Evolutionary conservation across 2,888 invertebrate genomes (phyloP).

Genomic region (Pollenia angustigena): DNA sequence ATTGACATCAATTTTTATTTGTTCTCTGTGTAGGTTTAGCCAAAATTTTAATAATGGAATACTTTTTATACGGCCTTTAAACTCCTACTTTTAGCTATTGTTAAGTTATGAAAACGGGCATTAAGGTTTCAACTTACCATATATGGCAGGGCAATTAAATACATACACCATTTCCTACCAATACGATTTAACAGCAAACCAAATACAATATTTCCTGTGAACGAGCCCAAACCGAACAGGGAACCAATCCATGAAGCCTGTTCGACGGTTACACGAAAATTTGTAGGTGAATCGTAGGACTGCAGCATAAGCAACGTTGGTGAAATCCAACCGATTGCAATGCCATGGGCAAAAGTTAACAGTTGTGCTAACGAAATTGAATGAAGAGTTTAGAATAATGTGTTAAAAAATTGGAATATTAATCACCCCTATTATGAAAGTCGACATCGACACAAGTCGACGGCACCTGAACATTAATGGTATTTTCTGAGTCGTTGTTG

Average conservation of each 20-base stretch:
- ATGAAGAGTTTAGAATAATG: not conserved
- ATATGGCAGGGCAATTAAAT: slow-evolving; percentile 79
- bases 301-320: slow-evolving; percentile 81
- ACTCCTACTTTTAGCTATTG: too few species aligned
- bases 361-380: slow-evolving; percentile 78
- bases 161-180: slow-evolving; percentile 80
- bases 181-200: slow-evolving; percentile 78
- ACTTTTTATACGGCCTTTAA: too few species aligned
- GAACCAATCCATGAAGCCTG: slow-evolving; percentile 82
- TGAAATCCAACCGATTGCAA: slow-evolving; percentile 82
- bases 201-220: slow-evolving; percentile 79
- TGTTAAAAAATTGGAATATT: not conserved
- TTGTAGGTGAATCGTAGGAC: slow-evolving; percentile 76
- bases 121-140: slow-evolving; percentile 76
- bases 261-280: slow-evolving; percentile 76
- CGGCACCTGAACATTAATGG: too few species aligned
- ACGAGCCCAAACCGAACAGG: slow-evolving; percentile 79
- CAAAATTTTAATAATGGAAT: too few species aligned
- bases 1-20: too few species aligned
- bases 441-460: too few species aligned
- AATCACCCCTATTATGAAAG: too few species aligned
- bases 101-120: too few species aligned
- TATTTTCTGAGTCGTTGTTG: too few species aligned
- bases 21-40: too few species aligned
- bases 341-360: slow-evolving; percentile 81